Percentiles rank a stretch among this genome's conserved stretches.
Conservation (phyloP, 2,888 invertebrate species). For the Pomacea canaliculata region DNA sequence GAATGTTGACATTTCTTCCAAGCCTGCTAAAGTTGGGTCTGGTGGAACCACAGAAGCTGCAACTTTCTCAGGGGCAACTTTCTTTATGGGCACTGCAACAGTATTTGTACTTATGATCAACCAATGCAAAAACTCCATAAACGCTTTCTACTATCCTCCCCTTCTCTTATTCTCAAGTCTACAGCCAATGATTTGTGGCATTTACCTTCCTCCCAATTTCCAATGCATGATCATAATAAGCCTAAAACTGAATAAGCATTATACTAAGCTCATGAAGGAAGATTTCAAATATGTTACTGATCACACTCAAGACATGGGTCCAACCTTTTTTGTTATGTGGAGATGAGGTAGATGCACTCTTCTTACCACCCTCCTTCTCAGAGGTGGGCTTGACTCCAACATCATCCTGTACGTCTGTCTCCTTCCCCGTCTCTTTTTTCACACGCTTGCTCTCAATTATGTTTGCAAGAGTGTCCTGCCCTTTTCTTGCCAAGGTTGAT, state of each 20-base stretch:
- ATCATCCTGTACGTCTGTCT: constrained; percentile 2
- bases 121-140: no score
- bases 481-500: constrained; percentile 22
- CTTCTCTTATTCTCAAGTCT: no score
- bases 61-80: constrained; percentile 24
- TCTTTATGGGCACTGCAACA: constrained; percentile 22
- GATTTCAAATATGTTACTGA: no score
- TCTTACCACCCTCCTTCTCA: constrained; percentile 10
- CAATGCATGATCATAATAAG: no score
- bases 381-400: constrained; percentile 3
- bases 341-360: background rate
- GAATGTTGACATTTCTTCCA: constrained; percentile 74
- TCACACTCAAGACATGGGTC: background rate
- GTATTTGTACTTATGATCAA: no score
- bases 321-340: constrained; percentile 8
- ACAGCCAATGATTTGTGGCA: no score
- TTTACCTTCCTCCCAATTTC: no score
- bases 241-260: no score
- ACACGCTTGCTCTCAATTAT: constrained; percentile 37
- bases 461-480: constrained; percentile 31
- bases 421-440: constrained; percentile 23
- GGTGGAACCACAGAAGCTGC: constrained; percentile 6
- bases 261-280: no score
- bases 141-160: no score
- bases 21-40: constrained; percentile 9